phyloP scores from a whole-genome alignment of 2,113 vertebrate genomes.

The Leiothrix lutea region DNA sequence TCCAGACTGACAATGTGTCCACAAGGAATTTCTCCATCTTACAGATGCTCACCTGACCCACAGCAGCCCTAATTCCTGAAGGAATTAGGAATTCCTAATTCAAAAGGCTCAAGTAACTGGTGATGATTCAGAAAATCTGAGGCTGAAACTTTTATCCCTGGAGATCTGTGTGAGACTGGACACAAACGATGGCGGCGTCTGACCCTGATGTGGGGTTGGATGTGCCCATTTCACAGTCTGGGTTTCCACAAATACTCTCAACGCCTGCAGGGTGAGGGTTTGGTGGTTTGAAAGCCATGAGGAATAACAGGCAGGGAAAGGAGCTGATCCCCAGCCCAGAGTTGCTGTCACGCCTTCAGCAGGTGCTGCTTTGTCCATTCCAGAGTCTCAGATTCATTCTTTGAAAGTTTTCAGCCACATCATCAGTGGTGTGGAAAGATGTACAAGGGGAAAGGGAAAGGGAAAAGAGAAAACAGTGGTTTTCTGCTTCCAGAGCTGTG shows the following conservation, averaged over 20 bases:
- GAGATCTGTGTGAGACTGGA: neutral
- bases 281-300: neutral
- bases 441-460: neutral
- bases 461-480: neutral
- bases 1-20: neutral
- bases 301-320: neutral
- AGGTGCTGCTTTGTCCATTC: neutral
- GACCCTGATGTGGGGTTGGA: neutral
- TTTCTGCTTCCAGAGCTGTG: neutral
- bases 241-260: neutral
- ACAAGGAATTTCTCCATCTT: neutral
- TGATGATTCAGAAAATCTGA: neutral
- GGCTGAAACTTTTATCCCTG: neutral
- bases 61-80: neutral
- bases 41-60: neutral
- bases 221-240: neutral
- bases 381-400: neutral
- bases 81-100: no score
- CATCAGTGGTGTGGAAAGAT: neutral
- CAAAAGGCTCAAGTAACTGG: neutral
- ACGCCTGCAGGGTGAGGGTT: neutral
- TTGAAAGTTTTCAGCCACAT: slow-evolving; percentile 7
- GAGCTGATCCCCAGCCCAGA: neutral
- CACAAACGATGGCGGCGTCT: neutral
- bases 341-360: neutral